Evolutionary conservation across 92 coral and sea anemone genomes (phyloP).

Genomic region (Zoanthus sansibaricus): DNA sequence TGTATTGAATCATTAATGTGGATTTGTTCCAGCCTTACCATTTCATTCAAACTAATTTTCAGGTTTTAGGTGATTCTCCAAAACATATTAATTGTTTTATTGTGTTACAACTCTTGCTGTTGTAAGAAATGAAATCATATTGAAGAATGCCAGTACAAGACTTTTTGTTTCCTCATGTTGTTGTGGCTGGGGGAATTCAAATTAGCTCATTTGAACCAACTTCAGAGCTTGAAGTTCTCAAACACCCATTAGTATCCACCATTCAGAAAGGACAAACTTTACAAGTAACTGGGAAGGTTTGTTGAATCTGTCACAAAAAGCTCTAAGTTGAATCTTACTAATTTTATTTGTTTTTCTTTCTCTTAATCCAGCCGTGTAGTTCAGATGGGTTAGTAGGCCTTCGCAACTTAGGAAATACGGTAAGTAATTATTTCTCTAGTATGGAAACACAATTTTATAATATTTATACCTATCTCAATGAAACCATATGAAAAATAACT

Average conservation of each 20-base stretch:
- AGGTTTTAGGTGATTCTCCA: background rate
- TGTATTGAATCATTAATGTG: conserved; percentile 3
- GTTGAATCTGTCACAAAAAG: too few species aligned
- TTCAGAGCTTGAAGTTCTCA: conserved; percentile 36
- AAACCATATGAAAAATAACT: too few species aligned
- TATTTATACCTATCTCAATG: too few species aligned
- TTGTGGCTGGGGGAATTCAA: background rate
- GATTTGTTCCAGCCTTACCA: background rate
- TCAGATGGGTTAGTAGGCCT: conserved; percentile 92
- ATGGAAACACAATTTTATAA: too few species aligned
- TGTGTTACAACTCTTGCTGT: background rate
- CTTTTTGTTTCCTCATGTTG: conserved; percentile 14
- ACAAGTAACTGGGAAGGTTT: conserved; percentile 16
- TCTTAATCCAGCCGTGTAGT: conserved; percentile 73
- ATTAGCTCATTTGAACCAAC: conserved; percentile 21
- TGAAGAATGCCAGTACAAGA: conserved; percentile 38
- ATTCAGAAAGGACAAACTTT: background rate
- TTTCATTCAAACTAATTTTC: background rate
- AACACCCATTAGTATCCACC: conserved; percentile 2
- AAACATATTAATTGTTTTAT: background rate
- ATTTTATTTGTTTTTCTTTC: conserved; percentile 2
- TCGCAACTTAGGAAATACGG: conserved; percentile 96
- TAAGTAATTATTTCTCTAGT: conserved; percentile 47
- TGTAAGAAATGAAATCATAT: background rate
- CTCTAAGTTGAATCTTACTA: background rate